These are phyloP conservation scores for Esox masquinongy DNA, from an alignment of 2,797 vertebrate species.

Conservation along the genomic window DNA sequence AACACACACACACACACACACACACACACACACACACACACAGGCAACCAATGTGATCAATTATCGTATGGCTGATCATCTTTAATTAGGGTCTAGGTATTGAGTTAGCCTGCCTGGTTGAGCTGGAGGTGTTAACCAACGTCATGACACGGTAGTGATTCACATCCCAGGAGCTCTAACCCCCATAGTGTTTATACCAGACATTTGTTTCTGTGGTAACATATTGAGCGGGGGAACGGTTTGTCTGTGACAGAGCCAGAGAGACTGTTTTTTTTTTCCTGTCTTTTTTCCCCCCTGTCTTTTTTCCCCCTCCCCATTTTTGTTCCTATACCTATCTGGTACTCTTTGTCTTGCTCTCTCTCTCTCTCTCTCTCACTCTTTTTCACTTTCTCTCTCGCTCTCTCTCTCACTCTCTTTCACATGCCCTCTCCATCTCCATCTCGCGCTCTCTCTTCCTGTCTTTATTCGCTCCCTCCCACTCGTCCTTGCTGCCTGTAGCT, in stretches of 20 bases:
- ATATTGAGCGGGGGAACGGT: slow-evolving; percentile 75
- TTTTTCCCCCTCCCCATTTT: background rate
- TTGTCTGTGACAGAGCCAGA: slow-evolving; percentile 63
- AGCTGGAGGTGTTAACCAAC: background rate
- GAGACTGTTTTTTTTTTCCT: slow-evolving; percentile 32
- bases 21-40: background rate
- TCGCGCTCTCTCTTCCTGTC: slow-evolving; percentile 73
- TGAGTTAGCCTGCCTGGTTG: background rate
- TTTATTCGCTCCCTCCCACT: slow-evolving; percentile 70
- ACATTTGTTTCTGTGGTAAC: slow-evolving; percentile 81
- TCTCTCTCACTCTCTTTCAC: slow-evolving; percentile 72
- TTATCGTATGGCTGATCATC: background rate
- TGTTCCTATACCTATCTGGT: too few relatives aligned
- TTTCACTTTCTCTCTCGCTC: slow-evolving; percentile 67
- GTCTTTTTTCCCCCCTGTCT: too few relatives aligned
- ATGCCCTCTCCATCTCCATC: slow-evolving; percentile 70
- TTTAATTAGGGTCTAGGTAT: background rate
- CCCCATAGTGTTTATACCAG: slow-evolving; percentile 73
- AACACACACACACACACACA: background rate
- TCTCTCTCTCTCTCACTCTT: background rate
- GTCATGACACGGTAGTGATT: slow-evolving; percentile 21
- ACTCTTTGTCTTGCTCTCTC: too few relatives aligned
- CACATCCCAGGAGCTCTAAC: slow-evolving; percentile 35
- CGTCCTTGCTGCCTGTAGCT: slow-evolving; percentile 62
- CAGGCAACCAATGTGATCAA: background rate